phyloP scores from a whole-genome alignment of 2,113 vertebrate species.

The Macquaria ambigua region DNA sequence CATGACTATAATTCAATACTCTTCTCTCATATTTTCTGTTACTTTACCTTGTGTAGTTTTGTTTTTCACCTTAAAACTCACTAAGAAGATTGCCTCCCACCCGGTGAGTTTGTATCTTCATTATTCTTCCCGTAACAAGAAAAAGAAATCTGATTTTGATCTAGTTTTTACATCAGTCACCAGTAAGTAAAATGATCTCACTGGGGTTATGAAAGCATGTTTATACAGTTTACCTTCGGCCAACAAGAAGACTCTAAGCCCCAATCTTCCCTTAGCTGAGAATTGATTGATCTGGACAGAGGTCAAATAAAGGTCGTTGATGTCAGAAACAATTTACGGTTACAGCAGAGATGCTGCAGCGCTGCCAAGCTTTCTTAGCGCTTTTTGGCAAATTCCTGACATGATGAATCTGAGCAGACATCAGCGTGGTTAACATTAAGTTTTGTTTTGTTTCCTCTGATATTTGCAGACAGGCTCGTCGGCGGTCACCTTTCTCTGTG shows the following conservation, averaged over 20 bases:
- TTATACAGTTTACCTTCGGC: too few relatives aligned
- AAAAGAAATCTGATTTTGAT: neutral
- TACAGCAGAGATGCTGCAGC: neutral
- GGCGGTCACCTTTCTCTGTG: conserved; percentile 90
- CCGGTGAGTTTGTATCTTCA: too few relatives aligned
- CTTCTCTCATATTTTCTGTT: neutral
- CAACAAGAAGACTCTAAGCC: neutral
- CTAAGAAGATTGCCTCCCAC: neutral
- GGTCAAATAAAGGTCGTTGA: conserved; percentile 52
- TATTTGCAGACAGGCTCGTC: conserved; percentile 13
- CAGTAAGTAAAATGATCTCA: neutral
- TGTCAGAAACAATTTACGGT: neutral
- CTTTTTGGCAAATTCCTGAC: neutral
- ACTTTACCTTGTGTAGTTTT: too few relatives aligned
- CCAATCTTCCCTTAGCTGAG: neutral
- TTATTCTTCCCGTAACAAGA: too few relatives aligned
- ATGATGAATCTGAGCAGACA: neutral
- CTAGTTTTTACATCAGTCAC: neutral
- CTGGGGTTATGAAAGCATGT: neutral
- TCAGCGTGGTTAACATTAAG: neutral
- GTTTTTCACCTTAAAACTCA: too few relatives aligned
- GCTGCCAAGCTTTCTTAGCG: neutral
- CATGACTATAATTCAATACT: too few relatives aligned
- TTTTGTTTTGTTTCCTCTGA: neutral
- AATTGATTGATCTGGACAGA: neutral